phyloP scores from a whole-genome alignment of 2,797 vertebrate genomes.

The Pseudopleuronectes americanus region DNA sequence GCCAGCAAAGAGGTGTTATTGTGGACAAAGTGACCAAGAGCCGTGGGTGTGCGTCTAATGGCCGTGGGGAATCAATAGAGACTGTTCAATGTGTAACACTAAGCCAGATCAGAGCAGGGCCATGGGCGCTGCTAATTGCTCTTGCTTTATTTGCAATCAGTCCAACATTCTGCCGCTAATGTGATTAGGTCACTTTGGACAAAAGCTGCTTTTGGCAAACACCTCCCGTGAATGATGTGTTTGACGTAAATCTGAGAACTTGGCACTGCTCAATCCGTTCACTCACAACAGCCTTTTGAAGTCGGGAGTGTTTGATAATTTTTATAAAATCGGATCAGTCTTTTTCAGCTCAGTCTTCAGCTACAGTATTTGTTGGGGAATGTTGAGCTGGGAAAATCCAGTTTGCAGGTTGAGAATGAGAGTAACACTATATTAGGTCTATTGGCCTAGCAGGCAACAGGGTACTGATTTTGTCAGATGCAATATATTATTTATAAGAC shows the following conservation, averaged over 20 bases:
- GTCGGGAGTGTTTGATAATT: constrained; percentile 11
- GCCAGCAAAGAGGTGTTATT: constrained; percentile 52
- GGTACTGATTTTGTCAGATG: constrained; percentile 8
- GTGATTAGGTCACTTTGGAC: constrained; percentile 65
- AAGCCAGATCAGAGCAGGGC: constrained; percentile 39
- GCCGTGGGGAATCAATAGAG: constrained; percentile 55
- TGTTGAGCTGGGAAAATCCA: constrained; percentile 16
- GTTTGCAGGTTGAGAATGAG: not conserved
- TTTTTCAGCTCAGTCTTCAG: not conserved
- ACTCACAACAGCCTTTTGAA: not conserved
- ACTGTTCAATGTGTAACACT: constrained; percentile 59
- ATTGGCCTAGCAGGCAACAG: not conserved
- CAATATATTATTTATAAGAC: not conserved
- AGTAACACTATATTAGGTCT: not conserved
- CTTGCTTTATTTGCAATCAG: constrained; percentile 73
- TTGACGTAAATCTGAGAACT: constrained; percentile 38
- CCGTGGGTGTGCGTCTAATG: constrained; percentile 68
- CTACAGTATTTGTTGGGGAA: not conserved
- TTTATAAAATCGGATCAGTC: constrained; percentile 5
- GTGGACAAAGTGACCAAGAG: constrained; percentile 49
- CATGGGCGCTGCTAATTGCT: constrained; percentile 67
- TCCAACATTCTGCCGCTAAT: constrained; percentile 63
- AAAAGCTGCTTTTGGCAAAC: constrained; percentile 50
- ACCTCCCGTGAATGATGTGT: constrained; percentile 35
- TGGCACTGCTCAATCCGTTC: constrained; percentile 9